Evolutionary conservation across 1,140 invertebrate genomes (phyloP).

Genomic region (Megathymus violae): DNA sequence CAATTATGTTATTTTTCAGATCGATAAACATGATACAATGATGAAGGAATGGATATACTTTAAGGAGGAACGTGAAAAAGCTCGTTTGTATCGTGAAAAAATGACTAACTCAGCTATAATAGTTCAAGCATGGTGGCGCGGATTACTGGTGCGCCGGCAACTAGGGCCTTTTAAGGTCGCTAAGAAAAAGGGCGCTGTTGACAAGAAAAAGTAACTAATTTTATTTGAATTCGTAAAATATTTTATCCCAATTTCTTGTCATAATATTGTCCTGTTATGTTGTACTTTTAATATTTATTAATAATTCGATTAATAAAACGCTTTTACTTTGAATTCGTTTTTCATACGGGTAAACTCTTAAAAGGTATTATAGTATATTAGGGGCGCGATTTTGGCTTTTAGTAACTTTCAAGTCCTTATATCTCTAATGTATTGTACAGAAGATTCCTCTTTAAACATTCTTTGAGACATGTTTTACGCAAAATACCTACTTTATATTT

Average conservation of each 20-base stretch:
- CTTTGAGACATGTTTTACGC: too few species aligned
- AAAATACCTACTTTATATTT: too few species aligned
- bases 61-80: constrained; percentile 69
- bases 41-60: constrained; percentile 71
- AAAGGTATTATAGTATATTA: too few species aligned
- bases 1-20: constrained; percentile 37
- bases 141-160: constrained; percentile 86
- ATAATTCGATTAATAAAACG: too few species aligned
- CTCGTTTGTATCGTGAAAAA: constrained; percentile 56
- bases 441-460: too few species aligned
- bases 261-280: too few species aligned
- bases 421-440: too few species aligned
- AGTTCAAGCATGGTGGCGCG: constrained; percentile 89
- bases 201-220: constrained; percentile 54
- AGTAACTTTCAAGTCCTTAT: too few species aligned
- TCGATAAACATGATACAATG: constrained; percentile 57
- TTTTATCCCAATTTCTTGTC: neutral
- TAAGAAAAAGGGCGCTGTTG: constrained; percentile 74
- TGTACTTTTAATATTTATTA: too few species aligned
- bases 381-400: too few species aligned
- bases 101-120: constrained; percentile 71
- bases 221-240: neutral
- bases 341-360: too few species aligned
- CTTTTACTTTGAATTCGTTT: too few species aligned
- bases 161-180: constrained; percentile 84